These are phyloP conservation scores for Notiomystis cincta DNA, from an alignment of 2,113 vertebrate species.

Conservation along the genomic window DNA sequence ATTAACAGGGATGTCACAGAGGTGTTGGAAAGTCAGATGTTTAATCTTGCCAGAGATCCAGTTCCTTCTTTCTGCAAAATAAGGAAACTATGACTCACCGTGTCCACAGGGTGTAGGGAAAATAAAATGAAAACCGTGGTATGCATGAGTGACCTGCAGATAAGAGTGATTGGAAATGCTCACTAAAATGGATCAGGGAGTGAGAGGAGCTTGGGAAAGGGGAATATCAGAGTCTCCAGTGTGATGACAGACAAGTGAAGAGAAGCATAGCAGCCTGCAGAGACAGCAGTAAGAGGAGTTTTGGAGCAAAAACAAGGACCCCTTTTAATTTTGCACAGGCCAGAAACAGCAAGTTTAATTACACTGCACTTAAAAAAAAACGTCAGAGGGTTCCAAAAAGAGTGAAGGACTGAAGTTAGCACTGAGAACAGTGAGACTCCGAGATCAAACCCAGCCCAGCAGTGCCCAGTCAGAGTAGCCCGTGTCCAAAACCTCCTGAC, in stretches of 20 bases:
- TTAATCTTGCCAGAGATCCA: neutral
- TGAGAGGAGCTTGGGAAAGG: neutral
- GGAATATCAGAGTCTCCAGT: neutral
- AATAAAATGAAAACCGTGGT: neutral
- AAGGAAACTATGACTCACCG: slow-evolving; percentile 19
- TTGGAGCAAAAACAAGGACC: neutral
- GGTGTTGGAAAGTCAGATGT: neutral
- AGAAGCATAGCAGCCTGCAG: neutral
- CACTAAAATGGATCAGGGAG: neutral
- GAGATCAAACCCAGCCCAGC: neutral
- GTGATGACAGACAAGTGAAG: neutral
- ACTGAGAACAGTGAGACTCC: neutral
- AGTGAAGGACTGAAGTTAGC: neutral
- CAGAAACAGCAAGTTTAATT: neutral
- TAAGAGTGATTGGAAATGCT: neutral
- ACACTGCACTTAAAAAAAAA: neutral
- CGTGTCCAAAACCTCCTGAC: neutral
- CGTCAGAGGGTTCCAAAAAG: neutral
- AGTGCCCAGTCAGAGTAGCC: neutral
- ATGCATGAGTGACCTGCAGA: slow-evolving; percentile 8
- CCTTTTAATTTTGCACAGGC: fast-evolving
- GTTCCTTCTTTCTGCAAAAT: neutral
- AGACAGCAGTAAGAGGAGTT: neutral
- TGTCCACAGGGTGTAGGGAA: neutral
- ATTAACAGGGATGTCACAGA: neutral